Base-by-base conservation (phyloP, 2,797 vertebrate species). In the Acanthurus lineatus region DNA sequence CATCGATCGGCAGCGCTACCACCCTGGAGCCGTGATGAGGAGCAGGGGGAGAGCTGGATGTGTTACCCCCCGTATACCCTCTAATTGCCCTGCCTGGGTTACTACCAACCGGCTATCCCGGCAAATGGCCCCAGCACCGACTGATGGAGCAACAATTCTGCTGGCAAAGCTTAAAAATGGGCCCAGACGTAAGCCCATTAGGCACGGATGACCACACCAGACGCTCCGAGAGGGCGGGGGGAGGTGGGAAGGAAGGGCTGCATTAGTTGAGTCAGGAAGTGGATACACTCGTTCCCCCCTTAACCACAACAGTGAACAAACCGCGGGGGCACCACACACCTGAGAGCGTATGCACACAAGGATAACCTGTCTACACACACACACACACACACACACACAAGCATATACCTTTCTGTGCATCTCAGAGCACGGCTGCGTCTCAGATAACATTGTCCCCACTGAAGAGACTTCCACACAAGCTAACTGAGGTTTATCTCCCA, bases 391-490 rank as follows among this genome's bases (percentile, higher is more conserved):
- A 79, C 69, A 76, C 77, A 69, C 62, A 38, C 58, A 53, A 56
- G 76, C 71, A 25, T 81, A 83, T 83, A 89, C 86, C 82, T 76
- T 80, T 76, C 88, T 60, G 78, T 40, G 74, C 77, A 53, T 77
- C 83, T 89, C 84, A 61, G 83, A 76, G 84, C 64, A 51, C 79
- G 57, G 67, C 76, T 72, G 75, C 87, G 60, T 88, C 90, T 92
- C 91, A 84, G 82, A 90, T 91, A 88, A 92, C 92, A 86, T 70
- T 73, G 78, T 87, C 83, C 87, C 86, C 84, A 73, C 77, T 83
- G 86, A 92, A 91, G 87, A 91, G 91, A 92, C 91, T 92, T 92
- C 88, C 91, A 91, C 89, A 89, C 85, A 77, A 83, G 79, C 89
- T 87, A 87, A 85, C 90, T 67, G 85, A 81, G 88, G 88, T 92